These are phyloP conservation scores for Frankliniella fusca DNA, from an alignment of 2,888 invertebrate species.

Conservation along the genomic window DNA sequence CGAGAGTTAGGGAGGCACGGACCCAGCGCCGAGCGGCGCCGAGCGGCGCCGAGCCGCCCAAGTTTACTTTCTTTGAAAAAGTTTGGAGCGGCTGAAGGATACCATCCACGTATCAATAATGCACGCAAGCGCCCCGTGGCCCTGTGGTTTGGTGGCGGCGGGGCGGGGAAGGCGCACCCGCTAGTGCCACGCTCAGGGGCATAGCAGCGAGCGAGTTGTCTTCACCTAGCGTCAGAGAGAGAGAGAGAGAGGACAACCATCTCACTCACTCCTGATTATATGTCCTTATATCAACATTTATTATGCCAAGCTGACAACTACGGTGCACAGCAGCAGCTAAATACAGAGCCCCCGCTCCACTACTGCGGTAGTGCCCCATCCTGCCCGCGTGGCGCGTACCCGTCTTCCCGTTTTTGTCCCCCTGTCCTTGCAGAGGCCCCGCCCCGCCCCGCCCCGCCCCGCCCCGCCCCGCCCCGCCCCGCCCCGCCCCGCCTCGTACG, in stretches of 20 bases:
- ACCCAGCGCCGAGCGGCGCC: too few relatives aligned
- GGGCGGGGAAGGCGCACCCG: too few relatives aligned
- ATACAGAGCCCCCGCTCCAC: background rate
- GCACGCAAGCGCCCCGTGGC: background rate
- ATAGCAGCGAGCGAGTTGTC: background rate
- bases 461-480: background rate
- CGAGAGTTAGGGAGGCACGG: too few relatives aligned
- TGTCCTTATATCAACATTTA: background rate
- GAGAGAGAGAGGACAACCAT: background rate
- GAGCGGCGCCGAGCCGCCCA: background rate
- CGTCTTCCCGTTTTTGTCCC: background rate
- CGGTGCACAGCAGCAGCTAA: too few relatives aligned
- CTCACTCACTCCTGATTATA: background rate
- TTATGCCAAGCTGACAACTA: too few relatives aligned
- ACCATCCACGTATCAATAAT: background rate
- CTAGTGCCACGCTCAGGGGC: too few relatives aligned
- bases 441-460: background rate
- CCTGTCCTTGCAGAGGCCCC: background rate
- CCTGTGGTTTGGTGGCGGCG: background rate
- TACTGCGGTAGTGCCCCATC: background rate
- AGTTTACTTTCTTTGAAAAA: conserved; percentile 14
- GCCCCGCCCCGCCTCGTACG: background rate
- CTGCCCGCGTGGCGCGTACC: background rate
- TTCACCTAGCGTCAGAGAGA: background rate
- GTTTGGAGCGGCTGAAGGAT: background rate